Base-by-base conservation (phyloP, 92 coral and sea anemone species). In the Porites rus region DNA sequence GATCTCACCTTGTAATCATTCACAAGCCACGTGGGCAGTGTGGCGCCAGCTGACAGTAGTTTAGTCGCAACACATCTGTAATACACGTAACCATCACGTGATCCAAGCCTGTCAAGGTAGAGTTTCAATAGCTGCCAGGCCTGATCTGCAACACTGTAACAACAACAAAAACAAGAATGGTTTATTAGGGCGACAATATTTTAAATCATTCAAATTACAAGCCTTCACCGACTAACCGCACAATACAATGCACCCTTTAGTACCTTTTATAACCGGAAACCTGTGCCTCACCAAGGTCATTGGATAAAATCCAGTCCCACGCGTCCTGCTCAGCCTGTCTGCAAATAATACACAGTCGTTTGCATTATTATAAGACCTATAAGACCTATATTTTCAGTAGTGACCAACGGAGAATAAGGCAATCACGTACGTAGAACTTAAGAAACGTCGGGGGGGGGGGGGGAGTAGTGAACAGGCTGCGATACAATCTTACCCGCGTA, bases 21-120 rank as follows among this genome's bases (percentile, higher is more conserved):
- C 51, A 95, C 92, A 8, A 97, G 93, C 99, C 99, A 97, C 24
- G 96, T 92, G 63, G 99, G 99, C 81, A 97, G 85, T 24, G 93
- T 69, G 31, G 97, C 93, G 0, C 99, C 99, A 89, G 94, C 84
- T 12, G 99, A 91, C 66, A 97, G 90, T 69, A 97, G 82, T 62
- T 96, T 96, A 60, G 93, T 91, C 52, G 92, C 94, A 46, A 97
- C 98, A 86, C 97, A 95, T 24, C 98, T 92, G 87, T 93, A 93
- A 76, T 97, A 93, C 70, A 90, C 75, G 64, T 84, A 87, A 50
- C 93, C 90, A 69, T 97, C 92, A 61, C 82, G 91, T 75, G 96
- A 81, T 58, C 92, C 96, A 65, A 95, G 89, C 76, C 92, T 92
- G 50, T 86, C 94, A 1, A 97, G 92, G 87, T 97, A 97, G 51